Evolutionary conservation across 2,888 invertebrate species (phyloP), one percentile per base, ranked within the genome.

Genomic region (Argyresthia goedartella): DNA sequence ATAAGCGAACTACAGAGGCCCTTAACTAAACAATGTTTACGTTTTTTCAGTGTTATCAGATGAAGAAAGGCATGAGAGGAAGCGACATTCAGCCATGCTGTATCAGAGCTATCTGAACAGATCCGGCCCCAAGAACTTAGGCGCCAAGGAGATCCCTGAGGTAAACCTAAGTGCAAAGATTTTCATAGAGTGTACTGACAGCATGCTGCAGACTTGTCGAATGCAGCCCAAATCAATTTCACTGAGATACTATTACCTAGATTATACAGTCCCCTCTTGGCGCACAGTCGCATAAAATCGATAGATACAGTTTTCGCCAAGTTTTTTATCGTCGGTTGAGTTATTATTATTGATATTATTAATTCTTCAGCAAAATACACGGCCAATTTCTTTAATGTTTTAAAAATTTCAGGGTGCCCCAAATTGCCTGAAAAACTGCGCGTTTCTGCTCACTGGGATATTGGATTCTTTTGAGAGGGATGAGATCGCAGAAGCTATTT

Each of bases 381-480:
- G n/a, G n/a, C n/a, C n/a, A n/a, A n/a, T n/a, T 25, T 4, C 2
- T 25, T 25, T 6, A 25, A 25, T 25, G 3, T 25, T 25, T 25
- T 25, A 2, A 25, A 39, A 6, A 25, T 67, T 63, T 44, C 52
- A 93, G 91, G 95, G 95, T 35, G 87, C 90, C 51, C 89, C 91
- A 13, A 86, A 91, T 66, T 95, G 95, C 67, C 76, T 95, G 2
- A 88, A 88, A 50, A 91, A 92, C 51, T 78, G 91, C 52, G 90
- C 89, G 4, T 95, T 95, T 65, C 71, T 95, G 6, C 77, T 96
- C 51, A 97, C 96, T 42, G 98, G 97, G 36, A 93, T 97, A 1
- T 79, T 96, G 47, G 96, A 97, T 66, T 96, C 96, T 0, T 85
- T 97, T 59, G 95, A 96, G 62, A 88, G 94, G 11, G 94, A 95